These are phyloP conservation scores for Theocolax elegans DNA, from an alignment of 1,140 invertebrate genomes.

Conservation along the genomic window DNA sequence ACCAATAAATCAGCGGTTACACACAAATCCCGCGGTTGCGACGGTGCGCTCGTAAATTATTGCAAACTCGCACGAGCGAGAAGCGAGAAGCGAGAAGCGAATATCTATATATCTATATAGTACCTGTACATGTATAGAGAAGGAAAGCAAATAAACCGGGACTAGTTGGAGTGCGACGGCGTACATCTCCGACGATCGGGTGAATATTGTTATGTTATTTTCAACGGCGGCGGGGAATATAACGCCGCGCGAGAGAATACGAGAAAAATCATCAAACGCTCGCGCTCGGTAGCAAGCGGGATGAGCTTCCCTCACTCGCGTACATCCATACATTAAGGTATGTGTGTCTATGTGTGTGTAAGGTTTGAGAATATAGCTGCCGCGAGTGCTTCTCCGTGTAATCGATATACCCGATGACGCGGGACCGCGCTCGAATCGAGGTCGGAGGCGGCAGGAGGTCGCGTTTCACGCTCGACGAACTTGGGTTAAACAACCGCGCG, in stretches of 20 bases:
- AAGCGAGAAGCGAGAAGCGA: not conserved
- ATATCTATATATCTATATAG: too few relatives aligned
- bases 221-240: conserved; percentile 6
- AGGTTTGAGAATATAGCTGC: too few relatives aligned
- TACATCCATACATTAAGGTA: too few relatives aligned
- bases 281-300: not conserved
- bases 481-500: too few relatives aligned
- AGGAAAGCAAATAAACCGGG: too few relatives aligned
- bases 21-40: conserved; percentile 17
- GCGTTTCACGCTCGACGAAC: not conserved
- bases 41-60: conserved; percentile 28
- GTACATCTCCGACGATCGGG: not conserved
- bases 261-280: not conserved
- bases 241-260: not conserved
- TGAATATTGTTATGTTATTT: too few relatives aligned
- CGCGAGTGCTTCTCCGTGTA: conserved; percentile 26
- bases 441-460: conserved; percentile 27
- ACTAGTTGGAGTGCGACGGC: too few relatives aligned
- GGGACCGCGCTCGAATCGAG: conserved; percentile 12
- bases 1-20: conserved; percentile 24
- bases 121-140: not conserved
- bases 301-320: too few relatives aligned
- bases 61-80: conserved; percentile 17
- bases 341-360: too few relatives aligned
- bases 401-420: conserved; percentile 23